These are phyloP conservation scores for Orcinus orca DNA, from an alignment of 2,113 vertebrate genomes.

Conservation along the genomic window DNA sequence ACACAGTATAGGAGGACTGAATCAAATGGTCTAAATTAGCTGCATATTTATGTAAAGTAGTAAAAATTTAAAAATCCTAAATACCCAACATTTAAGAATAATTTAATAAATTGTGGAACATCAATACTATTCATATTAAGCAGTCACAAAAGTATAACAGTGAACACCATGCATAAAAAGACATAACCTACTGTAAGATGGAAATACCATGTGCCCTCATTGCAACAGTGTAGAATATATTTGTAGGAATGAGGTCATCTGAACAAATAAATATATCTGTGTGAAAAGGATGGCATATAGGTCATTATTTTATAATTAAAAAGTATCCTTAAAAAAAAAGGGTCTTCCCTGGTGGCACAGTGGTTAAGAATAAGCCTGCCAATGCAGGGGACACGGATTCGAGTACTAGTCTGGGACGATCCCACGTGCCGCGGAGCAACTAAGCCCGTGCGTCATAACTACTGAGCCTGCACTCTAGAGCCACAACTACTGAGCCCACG, in stretches of 20 bases:
- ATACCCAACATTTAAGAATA: not conserved
- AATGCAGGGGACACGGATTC: no score
- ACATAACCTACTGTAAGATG: not conserved
- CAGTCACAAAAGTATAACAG: not conserved
- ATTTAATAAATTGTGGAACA: not conserved
- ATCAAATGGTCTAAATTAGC: not conserved
- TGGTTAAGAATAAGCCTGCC: no score
- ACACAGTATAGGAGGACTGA: not conserved
- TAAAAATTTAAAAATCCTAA: not conserved
- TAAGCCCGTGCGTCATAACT: no score
- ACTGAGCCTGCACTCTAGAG: no score
- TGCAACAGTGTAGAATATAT: not conserved
- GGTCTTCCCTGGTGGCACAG: no score
- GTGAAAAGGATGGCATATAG: not conserved
- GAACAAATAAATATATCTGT: not conserved
- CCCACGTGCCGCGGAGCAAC: no score
- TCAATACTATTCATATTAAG: not conserved
- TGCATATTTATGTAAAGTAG: not conserved
- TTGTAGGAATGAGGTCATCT: not conserved
- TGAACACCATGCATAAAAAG: not conserved
- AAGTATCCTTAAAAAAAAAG: not conserved
- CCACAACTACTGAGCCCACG: no score
- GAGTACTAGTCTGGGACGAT: no score
- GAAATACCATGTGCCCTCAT: not conserved
- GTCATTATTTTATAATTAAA: conserved; percentile 3